phyloP scores from a whole-genome alignment of 2,113 vertebrate genomes.

The Cebidichthys violaceus region DNA sequence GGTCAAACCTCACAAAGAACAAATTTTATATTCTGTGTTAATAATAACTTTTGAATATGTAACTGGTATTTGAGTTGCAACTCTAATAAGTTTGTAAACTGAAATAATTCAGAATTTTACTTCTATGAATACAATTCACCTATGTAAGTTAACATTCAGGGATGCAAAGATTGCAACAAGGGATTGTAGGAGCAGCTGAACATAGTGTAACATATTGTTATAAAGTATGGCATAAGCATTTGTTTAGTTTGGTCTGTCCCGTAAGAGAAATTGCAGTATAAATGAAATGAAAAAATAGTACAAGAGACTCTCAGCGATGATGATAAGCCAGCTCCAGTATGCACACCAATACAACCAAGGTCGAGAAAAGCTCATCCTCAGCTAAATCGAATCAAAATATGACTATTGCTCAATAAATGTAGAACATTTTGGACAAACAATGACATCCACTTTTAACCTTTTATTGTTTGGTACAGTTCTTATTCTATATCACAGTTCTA shows the following conservation, averaged over 20 bases:
- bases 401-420: background rate
- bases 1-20: background rate
- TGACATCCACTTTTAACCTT: background rate
- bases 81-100: background rate
- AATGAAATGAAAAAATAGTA: background rate
- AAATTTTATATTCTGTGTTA: background rate
- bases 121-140: background rate
- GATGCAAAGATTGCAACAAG: background rate
- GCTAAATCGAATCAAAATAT: background rate
- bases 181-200: background rate
- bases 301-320: background rate
- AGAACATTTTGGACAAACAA: background rate
- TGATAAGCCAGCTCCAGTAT: background rate
- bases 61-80: background rate
- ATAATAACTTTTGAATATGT: background rate
- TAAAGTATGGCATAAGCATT: background rate
- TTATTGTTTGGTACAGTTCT: background rate
- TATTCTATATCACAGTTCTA: background rate
- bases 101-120: background rate
- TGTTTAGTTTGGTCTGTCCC: background rate
- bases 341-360: background rate
- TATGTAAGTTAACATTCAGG: background rate
- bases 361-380: background rate
- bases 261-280: background rate
- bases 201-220: no score